A percentile compares a stretch with the other conserved stretches of the same genome.
These are phyloP conservation scores for Drosophila sucinea DNA, from an alignment of 1,140 invertebrate species.

Conservation along the genomic window DNA sequence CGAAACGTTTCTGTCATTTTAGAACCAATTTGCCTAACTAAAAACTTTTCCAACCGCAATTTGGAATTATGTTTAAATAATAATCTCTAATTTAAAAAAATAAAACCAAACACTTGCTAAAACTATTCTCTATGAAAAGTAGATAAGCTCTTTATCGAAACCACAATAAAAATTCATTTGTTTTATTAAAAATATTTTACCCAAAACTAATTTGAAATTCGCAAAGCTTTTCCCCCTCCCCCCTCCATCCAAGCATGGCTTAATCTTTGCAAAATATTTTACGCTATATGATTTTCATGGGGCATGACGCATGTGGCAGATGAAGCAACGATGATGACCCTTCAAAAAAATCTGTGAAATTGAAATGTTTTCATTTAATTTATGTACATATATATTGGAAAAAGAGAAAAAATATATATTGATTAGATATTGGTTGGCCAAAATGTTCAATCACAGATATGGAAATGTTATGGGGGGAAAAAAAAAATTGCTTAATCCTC, in stretches of 20 bases:
- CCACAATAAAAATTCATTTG: not conserved
- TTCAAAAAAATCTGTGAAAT: not conserved
- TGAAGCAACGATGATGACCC: not conserved
- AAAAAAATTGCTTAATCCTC: not conserved
- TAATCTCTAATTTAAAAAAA: conserved; percentile 2
- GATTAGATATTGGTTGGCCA: not conserved
- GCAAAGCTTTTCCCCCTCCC: not conserved
- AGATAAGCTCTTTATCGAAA: conserved; percentile 2
- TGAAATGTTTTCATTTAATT: conserved; percentile 1
- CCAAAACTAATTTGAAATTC: conserved; percentile 35
- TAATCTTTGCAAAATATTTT: conserved; percentile 32
- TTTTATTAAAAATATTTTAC: not conserved
- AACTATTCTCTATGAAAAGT: not conserved
- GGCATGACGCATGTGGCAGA: not conserved
- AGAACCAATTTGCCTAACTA: not conserved
- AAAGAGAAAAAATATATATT: not conserved
- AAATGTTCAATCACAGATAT: not conserved
- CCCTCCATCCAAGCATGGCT: not conserved
- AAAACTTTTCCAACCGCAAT: conserved; percentile 9
- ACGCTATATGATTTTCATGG: conserved; percentile 27
- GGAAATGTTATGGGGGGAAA: not conserved
- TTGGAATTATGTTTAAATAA: conserved; percentile 1
- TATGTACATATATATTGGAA: conserved; percentile 7
- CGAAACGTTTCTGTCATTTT: not conserved
- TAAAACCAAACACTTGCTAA: not conserved